A percentile compares a stretch with the other conserved stretches of the same genome.
Conservation (phyloP, 2,888 invertebrate species). For the Pammene aurita region DNA sequence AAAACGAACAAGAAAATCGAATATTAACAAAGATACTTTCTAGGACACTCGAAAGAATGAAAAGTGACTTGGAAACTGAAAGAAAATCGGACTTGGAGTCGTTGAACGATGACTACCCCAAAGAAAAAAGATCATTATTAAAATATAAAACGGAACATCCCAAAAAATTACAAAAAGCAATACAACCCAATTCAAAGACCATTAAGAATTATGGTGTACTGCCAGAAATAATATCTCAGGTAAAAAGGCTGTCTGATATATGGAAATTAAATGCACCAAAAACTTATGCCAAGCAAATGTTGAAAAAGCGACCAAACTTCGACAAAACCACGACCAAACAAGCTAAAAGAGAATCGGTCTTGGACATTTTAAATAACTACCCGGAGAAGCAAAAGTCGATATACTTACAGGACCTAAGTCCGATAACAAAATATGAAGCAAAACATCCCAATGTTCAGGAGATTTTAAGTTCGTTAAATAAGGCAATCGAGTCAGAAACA, state of each 20-base stretch:
- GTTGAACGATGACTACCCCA: background rate
- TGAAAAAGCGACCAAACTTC: background rate
- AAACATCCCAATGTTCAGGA: background rate
- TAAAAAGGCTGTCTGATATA: background rate
- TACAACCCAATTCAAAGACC: no score
- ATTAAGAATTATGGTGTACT: no score
- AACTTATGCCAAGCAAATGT: no score
- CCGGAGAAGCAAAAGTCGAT: constrained; percentile 1
- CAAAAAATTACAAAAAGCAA: no score
- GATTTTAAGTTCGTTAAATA: no score
- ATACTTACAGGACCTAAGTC: background rate
- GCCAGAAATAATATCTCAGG: background rate
- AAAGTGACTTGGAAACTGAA: background rate
- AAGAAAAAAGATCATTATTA: background rate
- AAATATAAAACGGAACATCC: no score
- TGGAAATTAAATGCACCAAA: no score
- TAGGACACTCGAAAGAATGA: background rate
- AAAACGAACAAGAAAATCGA: no score
- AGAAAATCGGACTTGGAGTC: background rate
- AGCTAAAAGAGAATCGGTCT: background rate
- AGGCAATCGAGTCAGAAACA: background rate
- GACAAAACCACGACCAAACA: no score
- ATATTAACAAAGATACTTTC: background rate
- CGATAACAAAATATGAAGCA: background rate
- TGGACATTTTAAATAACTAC: background rate